A percentile compares a stretch with the other conserved stretches of the same genome.
Conservation (phyloP, 2,888 invertebrate species). For the Lasioglossum morio region DNA sequence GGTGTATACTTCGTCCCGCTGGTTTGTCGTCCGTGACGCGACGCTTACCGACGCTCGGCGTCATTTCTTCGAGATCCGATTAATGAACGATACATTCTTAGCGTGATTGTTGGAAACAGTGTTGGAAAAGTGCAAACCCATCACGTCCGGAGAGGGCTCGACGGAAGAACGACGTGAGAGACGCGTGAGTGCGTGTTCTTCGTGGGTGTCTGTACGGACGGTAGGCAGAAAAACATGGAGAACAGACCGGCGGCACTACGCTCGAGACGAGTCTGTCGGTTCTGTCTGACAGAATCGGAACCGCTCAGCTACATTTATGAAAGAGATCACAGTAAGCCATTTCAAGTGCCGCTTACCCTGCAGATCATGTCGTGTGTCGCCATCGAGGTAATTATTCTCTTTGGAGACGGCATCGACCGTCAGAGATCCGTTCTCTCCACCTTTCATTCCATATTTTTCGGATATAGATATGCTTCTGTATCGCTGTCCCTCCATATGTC, state of each 20-base stretch:
- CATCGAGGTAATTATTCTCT: slow-evolving; percentile 88
- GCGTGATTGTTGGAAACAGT: slow-evolving; percentile 18
- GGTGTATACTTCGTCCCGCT: slow-evolving; percentile 77
- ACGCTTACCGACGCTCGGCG: slow-evolving; percentile 84
- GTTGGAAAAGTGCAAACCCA: slow-evolving; percentile 10
- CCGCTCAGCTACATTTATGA: slow-evolving; percentile 89
- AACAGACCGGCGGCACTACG: slow-evolving; percentile 87
- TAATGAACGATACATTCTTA: slow-evolving; percentile 51
- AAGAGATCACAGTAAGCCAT: slow-evolving; percentile 86
- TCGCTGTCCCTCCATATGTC: too few species aligned
- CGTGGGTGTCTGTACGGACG: slow-evolving; percentile 52
- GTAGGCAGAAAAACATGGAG: slow-evolving; percentile 85
- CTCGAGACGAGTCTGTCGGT: slow-evolving; percentile 89
- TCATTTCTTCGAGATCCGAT: slow-evolving; percentile 66
- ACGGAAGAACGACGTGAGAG: slow-evolving; percentile 30
- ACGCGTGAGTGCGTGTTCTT: slow-evolving; percentile 58
- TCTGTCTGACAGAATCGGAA: slow-evolving; percentile 89
- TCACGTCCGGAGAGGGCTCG: slow-evolving; percentile 9
- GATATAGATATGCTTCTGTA: neutral
- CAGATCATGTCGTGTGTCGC: slow-evolving; percentile 92
- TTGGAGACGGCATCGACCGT: slow-evolving; percentile 49
- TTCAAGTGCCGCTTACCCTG: slow-evolving; percentile 88
- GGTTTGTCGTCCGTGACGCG: slow-evolving; percentile 75
- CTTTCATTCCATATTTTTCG: slow-evolving; percentile 17
- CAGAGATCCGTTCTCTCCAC: slow-evolving; percentile 21